Base-by-base conservation (phyloP, 1,140 invertebrate genomes). In the Carcinoscorpius rotundicauda region DNA sequence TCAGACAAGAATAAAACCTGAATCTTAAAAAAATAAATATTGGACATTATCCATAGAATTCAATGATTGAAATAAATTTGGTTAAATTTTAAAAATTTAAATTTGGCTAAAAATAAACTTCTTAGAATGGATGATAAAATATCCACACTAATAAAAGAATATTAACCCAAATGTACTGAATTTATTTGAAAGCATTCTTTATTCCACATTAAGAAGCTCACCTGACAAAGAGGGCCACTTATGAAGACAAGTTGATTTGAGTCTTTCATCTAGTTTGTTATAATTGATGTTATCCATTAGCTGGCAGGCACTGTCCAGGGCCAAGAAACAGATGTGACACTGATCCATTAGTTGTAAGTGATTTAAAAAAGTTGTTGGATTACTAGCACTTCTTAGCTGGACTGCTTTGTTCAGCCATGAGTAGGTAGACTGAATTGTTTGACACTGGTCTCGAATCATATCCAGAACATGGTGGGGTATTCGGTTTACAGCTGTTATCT, bases 151-250 rank as follows among this genome's bases (percentile, higher is more conserved):
- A 29, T 29, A 29, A 29, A 29, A 29, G 29, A 29, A 29, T 29
- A 29, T 29, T 29, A 29, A 29, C 29, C 29, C 29, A 29, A 29
- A 29, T 29, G 29, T 29, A 29, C 29, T 29, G 29, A 29, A 29
- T 29, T 29, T 29, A 29, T n/a, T n/a, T n/a, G n/a, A n/a, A n/a
- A n/a, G n/a, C n/a, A n/a, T n/a, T n/a, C n/a, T n/a, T n/a, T n/a
- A n/a, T n/a, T n/a, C n/a, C n/a, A n/a, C n/a, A n/a, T n/a, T 29
- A 29, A 29, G 29, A 29, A 29, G 29, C 60, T 70, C 64, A 75
- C 73, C 68, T 66, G 86, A 83, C 48, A 93, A 80, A 75, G 89
- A 95, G 48, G 90, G 87, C 93, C 93, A 97, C 68, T 89, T 86
- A 76, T 97, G 93, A n/a, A 93, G 83, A 51, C 81, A 87, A 70